Conservation (phyloP, 2,888 invertebrate species). For the Heliconius sara region DNA sequence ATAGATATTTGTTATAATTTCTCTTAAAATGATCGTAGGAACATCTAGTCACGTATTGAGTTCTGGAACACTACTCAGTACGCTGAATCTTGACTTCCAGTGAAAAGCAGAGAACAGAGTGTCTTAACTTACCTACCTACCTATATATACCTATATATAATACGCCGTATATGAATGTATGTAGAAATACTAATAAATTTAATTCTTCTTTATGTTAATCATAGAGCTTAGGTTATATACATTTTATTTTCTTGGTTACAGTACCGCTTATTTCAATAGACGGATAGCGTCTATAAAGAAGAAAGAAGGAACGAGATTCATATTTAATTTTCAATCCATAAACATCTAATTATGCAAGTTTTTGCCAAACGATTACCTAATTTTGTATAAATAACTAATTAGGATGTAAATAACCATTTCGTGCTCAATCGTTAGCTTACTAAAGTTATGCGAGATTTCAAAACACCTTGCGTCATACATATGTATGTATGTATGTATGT, state of each 20-base stretch:
- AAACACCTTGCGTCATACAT: conserved; percentile 40
- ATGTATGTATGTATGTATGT: conserved; percentile 2
- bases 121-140: no score
- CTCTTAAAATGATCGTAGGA: not conserved
- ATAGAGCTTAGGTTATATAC: not conserved
- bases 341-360: not conserved
- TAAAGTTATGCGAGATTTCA: conserved; percentile 35
- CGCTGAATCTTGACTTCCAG: not conserved
- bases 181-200: not conserved
- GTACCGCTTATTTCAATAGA: not conserved
- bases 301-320: not conserved
- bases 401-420: conserved; percentile 43
- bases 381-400: conserved; percentile 43
- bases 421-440: conserved; percentile 35
- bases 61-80: no score
- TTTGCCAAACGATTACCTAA: conserved; percentile 37
- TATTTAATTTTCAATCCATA: not conserved
- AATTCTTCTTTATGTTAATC: not conserved
- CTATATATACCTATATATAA: no score
- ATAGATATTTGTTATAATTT: not conserved
- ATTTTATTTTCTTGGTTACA: not conserved
- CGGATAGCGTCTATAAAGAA: not conserved
- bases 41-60: no score
- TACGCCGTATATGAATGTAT: not conserved
- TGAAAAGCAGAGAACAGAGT: not conserved